These are phyloP conservation scores for Pseudomugil tenellus DNA, from an alignment of 2,797 vertebrate genomes.

Conservation along the genomic window DNA sequence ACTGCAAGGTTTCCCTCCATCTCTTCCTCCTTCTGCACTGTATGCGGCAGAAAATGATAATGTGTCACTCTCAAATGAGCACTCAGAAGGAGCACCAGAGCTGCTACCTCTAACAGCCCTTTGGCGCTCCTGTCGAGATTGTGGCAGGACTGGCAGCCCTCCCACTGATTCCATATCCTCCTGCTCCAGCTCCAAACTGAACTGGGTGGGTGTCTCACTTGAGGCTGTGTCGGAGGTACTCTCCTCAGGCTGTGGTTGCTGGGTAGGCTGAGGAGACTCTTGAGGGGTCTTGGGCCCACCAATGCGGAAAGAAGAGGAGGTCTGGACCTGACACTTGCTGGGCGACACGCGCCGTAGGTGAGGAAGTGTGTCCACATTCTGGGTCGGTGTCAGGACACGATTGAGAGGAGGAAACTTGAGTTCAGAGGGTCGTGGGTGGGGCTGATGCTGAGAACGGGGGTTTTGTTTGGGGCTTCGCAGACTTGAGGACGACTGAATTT, in stretches of 20 bases:
- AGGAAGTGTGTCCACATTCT: conserved; percentile 89
- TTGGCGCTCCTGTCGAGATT: conserved; percentile 9
- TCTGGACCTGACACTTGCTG: conserved; percentile 91
- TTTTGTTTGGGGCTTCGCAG: conserved; percentile 83
- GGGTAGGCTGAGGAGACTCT: conserved; percentile 41
- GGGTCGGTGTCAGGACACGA: conserved; percentile 85
- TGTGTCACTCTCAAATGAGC: conserved; percentile 82
- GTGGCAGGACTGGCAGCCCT: conserved; percentile 28
- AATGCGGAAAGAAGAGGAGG: conserved; percentile 88
- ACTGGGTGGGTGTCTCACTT: conserved; percentile 80
- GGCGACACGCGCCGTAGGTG: conserved; percentile 90
- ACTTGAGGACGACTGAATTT: conserved; percentile 63
- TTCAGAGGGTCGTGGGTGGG: conserved; percentile 84
- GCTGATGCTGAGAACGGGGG: conserved; percentile 76
- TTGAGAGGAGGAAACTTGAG: conserved; percentile 87
- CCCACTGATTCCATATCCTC: conserved; percentile 47
- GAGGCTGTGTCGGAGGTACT: conserved; percentile 79
- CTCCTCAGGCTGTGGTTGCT: conserved; percentile 60
- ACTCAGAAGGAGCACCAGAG: conserved; percentile 82
- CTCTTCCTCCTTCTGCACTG: conserved; percentile 41
- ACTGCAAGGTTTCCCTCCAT: conserved; percentile 63
- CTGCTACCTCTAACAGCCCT: conserved; percentile 68
- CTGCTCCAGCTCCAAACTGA: conserved; percentile 79
- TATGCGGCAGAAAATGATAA: conserved; percentile 70
- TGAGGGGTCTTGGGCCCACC: conserved; percentile 75